Base-by-base conservation (phyloP, 2,113 vertebrate genomes). In the Stomatorhinus ivindoensis region DNA sequence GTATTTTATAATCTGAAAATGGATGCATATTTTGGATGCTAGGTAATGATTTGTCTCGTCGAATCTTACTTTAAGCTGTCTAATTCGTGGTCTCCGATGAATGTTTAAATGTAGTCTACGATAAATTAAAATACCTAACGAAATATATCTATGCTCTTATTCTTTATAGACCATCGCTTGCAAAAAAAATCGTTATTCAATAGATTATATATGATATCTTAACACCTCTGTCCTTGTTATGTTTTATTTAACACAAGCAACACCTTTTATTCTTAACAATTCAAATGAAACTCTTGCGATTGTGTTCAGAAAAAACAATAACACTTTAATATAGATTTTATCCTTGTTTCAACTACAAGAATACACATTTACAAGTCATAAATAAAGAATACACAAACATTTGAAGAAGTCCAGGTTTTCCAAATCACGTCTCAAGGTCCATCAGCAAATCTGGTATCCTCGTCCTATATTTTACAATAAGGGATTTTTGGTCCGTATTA, bases 331-430 rank as follows among this genome's bases (percentile, higher is more conserved):
- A 97, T 95, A 98, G 96, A 97, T 95, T 96, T 96, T 97, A 96
- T 95, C 95, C 96, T 96, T 95, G 94, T 93, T 88, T 95, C 95
- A 82, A 94, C 94, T 95, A 96, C 96, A 98, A 97, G 97, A 97
- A 97, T 95, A 98, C 97, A 99, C 96, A 97, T 97, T 96, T 96
- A 97, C 96, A 97, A 97, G 96, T 95, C 97, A 99, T 99, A 99
- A 99, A 99, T 99, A 99, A 98, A 96, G 95, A 96, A 95, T 97
- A 97, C 97, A 98, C 96, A 97, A 97, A 98, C 97, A 96, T 98
- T 97, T 96, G 95, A 93, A 97, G 95, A 96, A 94, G 94, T 93
- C 95, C 96, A 93, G 95, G 95, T 93, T 87, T 97, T 93, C 95
- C 93, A 91, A 93, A 92, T 92, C 90, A 92, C 92, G 90, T 94